Percentiles rank a stretch among this genome's conserved stretches.
Evolutionary conservation across 2,797 vertebrate genomes (phyloP).

Genomic region (Alexandromys oeconomus): DNA sequence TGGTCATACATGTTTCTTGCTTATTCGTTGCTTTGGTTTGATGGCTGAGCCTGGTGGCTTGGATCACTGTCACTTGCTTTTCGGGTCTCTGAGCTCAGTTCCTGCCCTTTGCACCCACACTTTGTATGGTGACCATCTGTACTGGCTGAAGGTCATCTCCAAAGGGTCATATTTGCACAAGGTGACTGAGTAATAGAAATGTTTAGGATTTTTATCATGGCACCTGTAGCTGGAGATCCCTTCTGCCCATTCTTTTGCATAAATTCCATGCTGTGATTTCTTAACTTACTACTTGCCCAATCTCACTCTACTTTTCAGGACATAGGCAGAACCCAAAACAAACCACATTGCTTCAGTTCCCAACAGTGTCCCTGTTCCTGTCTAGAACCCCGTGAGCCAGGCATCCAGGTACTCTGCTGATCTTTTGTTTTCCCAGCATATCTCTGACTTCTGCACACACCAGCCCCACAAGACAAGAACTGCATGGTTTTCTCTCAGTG

Average conservation of each 20-base stretch:
- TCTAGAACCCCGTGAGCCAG: neutral
- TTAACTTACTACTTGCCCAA: neutral
- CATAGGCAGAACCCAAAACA: neutral
- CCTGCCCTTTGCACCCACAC: rapidly evolving
- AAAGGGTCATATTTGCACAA: too few relatives aligned
- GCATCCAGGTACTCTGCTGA: neutral
- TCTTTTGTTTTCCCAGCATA: neutral
- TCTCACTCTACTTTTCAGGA: neutral
- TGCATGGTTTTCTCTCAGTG: neutral
- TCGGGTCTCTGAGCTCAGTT: neutral
- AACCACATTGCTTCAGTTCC: neutral
- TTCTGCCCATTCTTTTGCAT: neutral
- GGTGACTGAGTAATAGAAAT: neutral
- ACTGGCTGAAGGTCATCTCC: neutral
- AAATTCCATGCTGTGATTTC: neutral
- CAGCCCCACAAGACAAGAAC: neutral
- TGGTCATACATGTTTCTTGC: rapidly evolving
- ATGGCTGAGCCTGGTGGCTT: neutral
- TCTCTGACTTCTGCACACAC: neutral
- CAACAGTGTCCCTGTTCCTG: neutral
- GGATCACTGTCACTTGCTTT: neutral
- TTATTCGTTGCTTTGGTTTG: neutral
- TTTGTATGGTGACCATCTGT: neutral
- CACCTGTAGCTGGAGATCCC: neutral
- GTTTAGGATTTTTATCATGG: neutral